Conservation (phyloP, 2,888 invertebrate species). For the Apantesis nais region DNA sequence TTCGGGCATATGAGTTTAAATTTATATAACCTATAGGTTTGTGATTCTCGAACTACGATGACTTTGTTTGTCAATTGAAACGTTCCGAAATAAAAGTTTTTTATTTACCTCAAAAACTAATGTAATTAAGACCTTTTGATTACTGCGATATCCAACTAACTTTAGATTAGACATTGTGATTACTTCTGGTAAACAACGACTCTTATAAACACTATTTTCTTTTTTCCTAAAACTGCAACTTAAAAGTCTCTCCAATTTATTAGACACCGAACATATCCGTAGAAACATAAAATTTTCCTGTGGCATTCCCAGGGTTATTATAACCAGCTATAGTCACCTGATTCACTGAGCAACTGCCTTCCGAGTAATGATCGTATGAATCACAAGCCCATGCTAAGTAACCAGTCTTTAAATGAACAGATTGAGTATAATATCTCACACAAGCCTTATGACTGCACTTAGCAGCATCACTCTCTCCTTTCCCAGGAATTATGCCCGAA, state of each 20-base stretch:
- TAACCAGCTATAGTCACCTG: slow-evolving; percentile 76
- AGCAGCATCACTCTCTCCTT: slow-evolving; percentile 71
- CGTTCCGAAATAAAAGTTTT: not conserved
- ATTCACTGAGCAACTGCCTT: slow-evolving; percentile 69
- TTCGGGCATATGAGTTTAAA: not conserved
- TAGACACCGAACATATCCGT: slow-evolving; percentile 66
- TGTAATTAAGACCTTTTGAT: not conserved
- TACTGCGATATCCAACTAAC: not conserved
- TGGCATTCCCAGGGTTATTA: slow-evolving; percentile 74
- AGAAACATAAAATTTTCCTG: slow-evolving; percentile 75
- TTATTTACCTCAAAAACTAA: not conserved
- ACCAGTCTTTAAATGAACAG: slow-evolving; percentile 65
- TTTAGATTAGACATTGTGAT: not conserved
- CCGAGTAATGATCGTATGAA: slow-evolving; percentile 64
- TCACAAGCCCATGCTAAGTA: slow-evolving; percentile 74
- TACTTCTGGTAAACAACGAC: not conserved
- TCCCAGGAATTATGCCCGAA: slow-evolving; percentile 65
- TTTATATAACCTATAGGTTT: not conserved
- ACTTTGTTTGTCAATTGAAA: too few species aligned
- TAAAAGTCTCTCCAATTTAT: slow-evolving; percentile 17
- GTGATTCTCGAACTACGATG: not conserved
- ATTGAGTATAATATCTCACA: slow-evolving; percentile 67
- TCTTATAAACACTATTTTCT: not conserved
- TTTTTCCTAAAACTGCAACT: not conserved
- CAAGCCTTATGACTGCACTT: slow-evolving; percentile 80